Evolutionary conservation across 1,140 invertebrate species (phyloP).

Genomic region (Tetraneura akinire): DNA sequence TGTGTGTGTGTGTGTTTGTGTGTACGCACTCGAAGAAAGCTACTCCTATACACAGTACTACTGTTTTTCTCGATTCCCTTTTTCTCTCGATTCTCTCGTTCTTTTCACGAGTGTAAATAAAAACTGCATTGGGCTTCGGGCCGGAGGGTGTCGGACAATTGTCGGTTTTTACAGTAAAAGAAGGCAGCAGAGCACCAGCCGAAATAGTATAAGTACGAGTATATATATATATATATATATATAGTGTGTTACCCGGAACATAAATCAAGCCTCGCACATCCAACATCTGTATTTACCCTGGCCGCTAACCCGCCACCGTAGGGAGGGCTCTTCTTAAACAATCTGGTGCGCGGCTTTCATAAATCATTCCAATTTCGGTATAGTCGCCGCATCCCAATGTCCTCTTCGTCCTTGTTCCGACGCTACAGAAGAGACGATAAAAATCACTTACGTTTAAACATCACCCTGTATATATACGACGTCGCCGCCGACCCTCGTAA

Average conservation of each 20-base stretch:
- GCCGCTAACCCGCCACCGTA: neutral
- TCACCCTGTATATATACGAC: neutral
- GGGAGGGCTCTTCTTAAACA: neutral
- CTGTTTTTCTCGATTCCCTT: no score
- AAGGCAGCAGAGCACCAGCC: neutral
- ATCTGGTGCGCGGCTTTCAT: slow-evolving; percentile 43
- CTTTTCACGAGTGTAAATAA: slow-evolving; percentile 19
- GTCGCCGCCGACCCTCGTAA: no score
- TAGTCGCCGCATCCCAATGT: neutral
- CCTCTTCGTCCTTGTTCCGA: neutral
- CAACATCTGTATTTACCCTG: slow-evolving; percentile 46
- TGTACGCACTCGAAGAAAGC: no score
- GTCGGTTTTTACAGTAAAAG: slow-evolving; percentile 44
- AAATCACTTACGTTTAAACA: neutral
- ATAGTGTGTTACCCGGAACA: slow-evolving; percentile 2
- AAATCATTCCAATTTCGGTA: slow-evolving; percentile 36
- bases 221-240: neutral
- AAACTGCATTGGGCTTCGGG: slow-evolving; percentile 3
- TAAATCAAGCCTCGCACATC: slow-evolving; percentile 44
- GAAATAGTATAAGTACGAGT: neutral
- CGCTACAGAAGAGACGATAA: neutral
- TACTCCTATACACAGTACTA: no score
- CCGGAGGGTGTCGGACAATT: slow-evolving; percentile 14
- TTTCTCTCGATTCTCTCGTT: no score
- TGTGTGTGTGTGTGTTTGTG: no score